Conservation (phyloP, 1,140 invertebrate genomes). For the Stegodyphus dumicola region DNA sequence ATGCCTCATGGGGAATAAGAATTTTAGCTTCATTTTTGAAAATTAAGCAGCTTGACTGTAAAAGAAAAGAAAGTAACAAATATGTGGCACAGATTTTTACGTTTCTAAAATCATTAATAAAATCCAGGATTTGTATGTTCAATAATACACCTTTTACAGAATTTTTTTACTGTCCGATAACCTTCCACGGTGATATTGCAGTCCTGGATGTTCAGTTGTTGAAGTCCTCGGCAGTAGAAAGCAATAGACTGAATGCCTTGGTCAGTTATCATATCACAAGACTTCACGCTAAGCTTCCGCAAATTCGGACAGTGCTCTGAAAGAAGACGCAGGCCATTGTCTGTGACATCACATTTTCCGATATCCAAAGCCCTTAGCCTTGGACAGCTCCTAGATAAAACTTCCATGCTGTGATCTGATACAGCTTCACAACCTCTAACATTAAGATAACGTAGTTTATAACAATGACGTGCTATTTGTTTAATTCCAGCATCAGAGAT, state of each 20-base stretch:
- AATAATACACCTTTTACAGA: constrained; percentile 90
- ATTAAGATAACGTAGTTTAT: constrained; percentile 90
- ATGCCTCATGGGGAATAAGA: too few species aligned
- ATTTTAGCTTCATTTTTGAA: too few species aligned
- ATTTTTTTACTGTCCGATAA: constrained; percentile 89
- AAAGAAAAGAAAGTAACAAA: too few species aligned
- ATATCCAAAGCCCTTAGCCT: constrained; percentile 86
- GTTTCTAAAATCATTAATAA: constrained; percentile 71
- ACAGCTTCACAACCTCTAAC: constrained; percentile 91
- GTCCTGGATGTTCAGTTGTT: constrained; percentile 92
- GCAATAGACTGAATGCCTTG: constrained; percentile 86
- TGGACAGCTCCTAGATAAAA: constrained; percentile 84
- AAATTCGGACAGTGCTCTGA: constrained; percentile 90
- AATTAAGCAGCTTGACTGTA: too few species aligned
- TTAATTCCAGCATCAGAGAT: constrained; percentile 85
- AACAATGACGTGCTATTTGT: constrained; percentile 87
- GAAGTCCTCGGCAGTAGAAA: constrained; percentile 82
- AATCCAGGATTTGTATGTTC: constrained; percentile 95
- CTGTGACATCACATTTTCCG: constrained; percentile 92
- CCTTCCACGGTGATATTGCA: constrained; percentile 87
- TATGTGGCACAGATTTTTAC: too few species aligned
- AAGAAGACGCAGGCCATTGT: constrained; percentile 83
- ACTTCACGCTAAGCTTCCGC: constrained; percentile 87
- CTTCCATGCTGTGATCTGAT: constrained; percentile 87
- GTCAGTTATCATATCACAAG: constrained; percentile 89